Evolutionary conservation across 2,888 invertebrate species (phyloP), one percentile per base, ranked within the genome.

Genomic region (Ischnus inquisitorius): DNA sequence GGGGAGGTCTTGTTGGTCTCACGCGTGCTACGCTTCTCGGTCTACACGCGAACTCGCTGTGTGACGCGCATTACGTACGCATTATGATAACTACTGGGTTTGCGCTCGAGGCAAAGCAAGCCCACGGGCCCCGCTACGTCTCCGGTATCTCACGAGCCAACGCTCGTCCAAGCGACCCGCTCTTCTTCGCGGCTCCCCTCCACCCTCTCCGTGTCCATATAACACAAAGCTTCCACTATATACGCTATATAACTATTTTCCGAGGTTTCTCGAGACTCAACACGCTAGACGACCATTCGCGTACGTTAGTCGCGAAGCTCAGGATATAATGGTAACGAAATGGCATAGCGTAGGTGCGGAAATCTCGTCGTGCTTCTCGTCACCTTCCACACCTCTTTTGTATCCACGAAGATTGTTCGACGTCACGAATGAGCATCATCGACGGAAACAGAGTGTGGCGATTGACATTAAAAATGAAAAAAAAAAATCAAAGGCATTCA

Each of bases 1-100:
- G 89, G 89, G 90, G 89, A 92, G 90, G 90, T 91, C 91, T 92
- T 85, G 87, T 79, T 91, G 90, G 89, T 91, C 92, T 90, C 92
- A 91, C 92, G 92, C 90, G 88, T 88, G 87, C 88, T 89, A 76
- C 80, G 85, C 85, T 85, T 75, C 88, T 83, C 88, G 86, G 87
- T 28, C 86, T 88, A 88, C 91, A 92, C 91, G 91, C 92, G 87
- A 91, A 62, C 64, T 79, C 88, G 87, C 83, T 86, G 85, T 86
- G 86, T 87, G 89, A 89, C 90, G 90, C 88, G 89, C 89, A 89
- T 91, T 90, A 90, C 89, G 89, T 87, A 89, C 89, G 88, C 88
- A 88, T 90, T 90, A 90, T 87, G 88, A 90, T 89, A 90, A 90
- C 88, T 88, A 88, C 86, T 57, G 68, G 74, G 68, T 74, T 64